Base-by-base conservation (phyloP, 2,888 invertebrate genomes). In the Strigamia maritima region DNA sequence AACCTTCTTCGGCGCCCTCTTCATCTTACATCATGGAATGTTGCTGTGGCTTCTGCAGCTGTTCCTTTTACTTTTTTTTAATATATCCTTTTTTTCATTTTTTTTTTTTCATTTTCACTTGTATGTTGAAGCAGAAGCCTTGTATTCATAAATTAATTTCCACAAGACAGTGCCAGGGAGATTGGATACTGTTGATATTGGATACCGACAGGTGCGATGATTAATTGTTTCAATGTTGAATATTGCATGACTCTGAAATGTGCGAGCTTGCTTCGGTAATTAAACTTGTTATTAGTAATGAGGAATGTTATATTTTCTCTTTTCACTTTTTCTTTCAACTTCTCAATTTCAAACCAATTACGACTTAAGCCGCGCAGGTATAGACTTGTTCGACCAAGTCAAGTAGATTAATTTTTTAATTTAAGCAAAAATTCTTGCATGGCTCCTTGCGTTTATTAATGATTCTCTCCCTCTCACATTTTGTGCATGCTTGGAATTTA, bases 101-200 rank as follows among this genome's bases (percentile, higher is more conserved):
- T 28, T 35, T 49, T 49, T 49, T 49, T 77, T 77, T 49, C 22
- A 14, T 40, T 77, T 77, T 26, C 8, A 38, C 49, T 49, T 22
- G 38, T 40, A 49, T 26, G 77, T 77, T 44, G 70, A 28, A 28
- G 70, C 70, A 70, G 70, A 28, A 70, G 70, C 70, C 70, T 70
- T 70, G 70, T 49, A 77, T 77, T 49, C 77, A 77, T 77, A 77
- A 77, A 77, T 77, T 77, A 77, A 77, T 77, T 77, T 77, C 19
- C 70, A 54, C 54, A 49, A 77, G 77, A 77, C 77, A 77, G 70
- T 70, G 70, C 49, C 28, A 44, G 28, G 77, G 44, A 77, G 44
- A 77, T 77, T 49, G 77, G 77, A 28, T 49, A 38, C 44, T 49
- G 44, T 49, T 49, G 77, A 77, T 77, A 49, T 26, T 26, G 35